phyloP scores from a whole-genome alignment of 1,140 invertebrate genomes.

The Hypothenemus hampei region DNA sequence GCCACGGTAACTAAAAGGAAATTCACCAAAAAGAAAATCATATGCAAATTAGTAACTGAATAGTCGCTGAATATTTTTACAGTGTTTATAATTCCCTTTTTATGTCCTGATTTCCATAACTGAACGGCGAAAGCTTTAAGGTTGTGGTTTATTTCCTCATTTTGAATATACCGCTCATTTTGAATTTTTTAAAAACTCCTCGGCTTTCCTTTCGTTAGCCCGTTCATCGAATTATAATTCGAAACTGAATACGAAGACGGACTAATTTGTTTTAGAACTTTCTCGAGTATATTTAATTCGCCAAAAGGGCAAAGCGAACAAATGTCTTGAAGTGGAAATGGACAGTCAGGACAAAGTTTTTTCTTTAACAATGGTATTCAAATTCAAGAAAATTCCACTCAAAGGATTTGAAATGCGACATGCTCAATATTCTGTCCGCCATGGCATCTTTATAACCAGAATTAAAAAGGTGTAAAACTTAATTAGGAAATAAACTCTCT shows the following conservation, averaged over 20 bases:
- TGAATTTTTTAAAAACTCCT: conserved; percentile 38
- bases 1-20: conserved; percentile 4
- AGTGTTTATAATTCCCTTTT: conserved; percentile 47
- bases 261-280: conserved; percentile 26
- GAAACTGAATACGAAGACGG: conserved; percentile 23
- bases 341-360: not conserved
- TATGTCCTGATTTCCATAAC: conserved; percentile 44
- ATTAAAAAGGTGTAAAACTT: conserved; percentile 41
- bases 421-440: not conserved
- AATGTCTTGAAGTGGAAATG: not conserved
- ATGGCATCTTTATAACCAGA: conserved; percentile 31
- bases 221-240: conserved; percentile 37
- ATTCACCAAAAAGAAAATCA: conserved; percentile 43
- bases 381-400: conserved; percentile 1
- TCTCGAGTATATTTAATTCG: conserved; percentile 16
- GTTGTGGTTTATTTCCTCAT: conserved; percentile 32
- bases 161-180: conserved; percentile 39
- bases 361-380: not conserved
- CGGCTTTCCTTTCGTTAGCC: conserved; percentile 32
- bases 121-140: conserved; percentile 38
- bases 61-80: conserved; percentile 46
- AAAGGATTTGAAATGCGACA: not conserved
- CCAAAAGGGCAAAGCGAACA: conserved; percentile 14
- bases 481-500: conserved; percentile 38
- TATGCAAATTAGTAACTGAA: conserved; percentile 44